Evolutionary conservation across 2,888 invertebrate species (phyloP).

Genomic region (Theodoxus fluviatilis): DNA sequence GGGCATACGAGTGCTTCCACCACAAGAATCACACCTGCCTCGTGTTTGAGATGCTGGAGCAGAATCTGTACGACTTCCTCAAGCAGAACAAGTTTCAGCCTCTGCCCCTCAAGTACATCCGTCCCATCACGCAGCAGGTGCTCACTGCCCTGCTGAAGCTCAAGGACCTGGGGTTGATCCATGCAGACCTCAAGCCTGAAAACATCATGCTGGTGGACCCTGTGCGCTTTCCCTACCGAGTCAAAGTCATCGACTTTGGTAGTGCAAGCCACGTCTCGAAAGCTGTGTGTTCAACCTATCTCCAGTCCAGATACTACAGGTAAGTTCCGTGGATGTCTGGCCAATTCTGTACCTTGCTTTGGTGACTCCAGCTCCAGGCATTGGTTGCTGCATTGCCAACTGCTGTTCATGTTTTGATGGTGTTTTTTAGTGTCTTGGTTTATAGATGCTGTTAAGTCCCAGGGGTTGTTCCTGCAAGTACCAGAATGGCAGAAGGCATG

Average conservation of each 20-base stretch:
- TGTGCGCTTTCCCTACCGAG: slow-evolving; percentile 94
- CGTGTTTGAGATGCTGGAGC: slow-evolving; percentile 99
- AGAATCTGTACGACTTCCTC: slow-evolving; percentile 99
- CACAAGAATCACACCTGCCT: slow-evolving; percentile 99
- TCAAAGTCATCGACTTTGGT: slow-evolving; percentile 99
- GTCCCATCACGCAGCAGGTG: slow-evolving; percentile 99
- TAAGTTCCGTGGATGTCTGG: slow-evolving; percentile 39
- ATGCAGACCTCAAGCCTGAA: slow-evolving; percentile 99
- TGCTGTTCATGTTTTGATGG: too few relatives aligned
- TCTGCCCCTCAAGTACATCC: slow-evolving; percentile 95
- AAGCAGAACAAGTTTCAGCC: slow-evolving; percentile 99
- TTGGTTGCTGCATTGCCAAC: too few relatives aligned
- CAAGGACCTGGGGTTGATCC: slow-evolving; percentile 98
- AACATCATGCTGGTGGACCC: slow-evolving; percentile 99
- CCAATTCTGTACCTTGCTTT: too few relatives aligned
- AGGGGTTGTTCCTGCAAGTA: too few relatives aligned
- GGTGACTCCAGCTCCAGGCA: too few relatives aligned
- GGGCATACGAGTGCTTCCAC: slow-evolving; percentile 99
- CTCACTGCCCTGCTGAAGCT: slow-evolving; percentile 80
- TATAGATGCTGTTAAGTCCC: too few relatives aligned
- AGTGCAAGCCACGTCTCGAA: slow-evolving; percentile 99
- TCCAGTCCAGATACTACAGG: slow-evolving; percentile 98
- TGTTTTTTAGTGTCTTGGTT: too few relatives aligned
- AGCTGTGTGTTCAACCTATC: slow-evolving; percentile 98
- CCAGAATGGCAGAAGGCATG: too few relatives aligned